phyloP scores from a whole-genome alignment of 2,888 invertebrate genomes.

The Leptopilina syphax region DNA sequence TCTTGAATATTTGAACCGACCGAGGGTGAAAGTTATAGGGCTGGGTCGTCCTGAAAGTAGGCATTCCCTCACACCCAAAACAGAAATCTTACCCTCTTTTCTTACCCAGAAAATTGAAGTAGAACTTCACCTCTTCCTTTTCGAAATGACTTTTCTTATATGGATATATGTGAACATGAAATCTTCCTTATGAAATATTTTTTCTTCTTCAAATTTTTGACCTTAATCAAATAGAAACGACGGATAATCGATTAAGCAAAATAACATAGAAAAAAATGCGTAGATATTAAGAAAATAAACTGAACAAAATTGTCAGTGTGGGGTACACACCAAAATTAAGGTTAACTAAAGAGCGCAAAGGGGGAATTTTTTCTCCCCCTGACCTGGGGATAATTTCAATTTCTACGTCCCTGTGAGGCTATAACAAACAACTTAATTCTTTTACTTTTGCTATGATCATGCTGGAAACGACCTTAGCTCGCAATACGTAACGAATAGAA shows the following conservation, averaged over 20 bases:
- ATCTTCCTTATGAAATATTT: neutral
- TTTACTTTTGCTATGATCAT: constrained; percentile 16
- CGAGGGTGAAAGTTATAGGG: constrained; percentile 68
- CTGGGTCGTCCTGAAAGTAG: constrained; percentile 26
- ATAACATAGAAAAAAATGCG: too few relatives aligned
- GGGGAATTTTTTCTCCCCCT: too few relatives aligned
- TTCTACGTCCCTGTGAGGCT: neutral
- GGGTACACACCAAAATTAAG: too few relatives aligned
- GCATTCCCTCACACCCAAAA: constrained; percentile 8
- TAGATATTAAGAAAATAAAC: too few relatives aligned
- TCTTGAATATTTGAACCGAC: constrained; percentile 67
- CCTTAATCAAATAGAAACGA: neutral
- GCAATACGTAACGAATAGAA: constrained; percentile 27
- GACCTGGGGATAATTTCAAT: too few relatives aligned
- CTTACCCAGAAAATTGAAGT: constrained; percentile 16
- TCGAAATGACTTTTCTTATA: neutral
- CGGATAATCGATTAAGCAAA: neutral
- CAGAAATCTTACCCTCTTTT: constrained; percentile 14
- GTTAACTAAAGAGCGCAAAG: too few relatives aligned
- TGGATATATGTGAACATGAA: neutral
- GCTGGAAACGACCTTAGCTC: constrained; percentile 36
- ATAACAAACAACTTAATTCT: constrained; percentile 4
- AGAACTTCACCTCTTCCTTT: constrained; percentile 21
- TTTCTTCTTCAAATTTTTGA: neutral
- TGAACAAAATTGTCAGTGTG: too few relatives aligned